Conservation (phyloP, 2,113 vertebrate genomes). For the Craseonycteris thonglongyai region DNA sequence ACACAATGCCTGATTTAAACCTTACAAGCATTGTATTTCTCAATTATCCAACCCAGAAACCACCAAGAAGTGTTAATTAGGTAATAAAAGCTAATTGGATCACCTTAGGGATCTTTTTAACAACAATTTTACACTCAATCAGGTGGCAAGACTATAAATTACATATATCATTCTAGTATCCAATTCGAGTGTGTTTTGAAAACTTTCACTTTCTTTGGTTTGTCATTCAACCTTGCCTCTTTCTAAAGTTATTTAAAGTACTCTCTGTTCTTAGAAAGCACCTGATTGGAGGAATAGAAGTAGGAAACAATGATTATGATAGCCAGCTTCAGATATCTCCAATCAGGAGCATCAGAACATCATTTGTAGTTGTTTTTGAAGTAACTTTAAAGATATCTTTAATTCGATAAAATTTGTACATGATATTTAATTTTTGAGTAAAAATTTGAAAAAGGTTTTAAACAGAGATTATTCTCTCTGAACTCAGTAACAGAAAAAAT, state of each 20-base stretch:
- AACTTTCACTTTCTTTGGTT: background rate
- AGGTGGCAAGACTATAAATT: slow-evolving; percentile 51
- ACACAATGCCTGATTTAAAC: background rate
- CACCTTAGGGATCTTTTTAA: slow-evolving; percentile 58
- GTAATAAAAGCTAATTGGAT: slow-evolving; percentile 69
- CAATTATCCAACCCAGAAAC: slow-evolving; percentile 49
- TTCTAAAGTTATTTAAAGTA: background rate
- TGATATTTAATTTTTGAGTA: background rate
- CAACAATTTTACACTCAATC: slow-evolving; percentile 64
- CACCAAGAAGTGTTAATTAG: slow-evolving; percentile 57
- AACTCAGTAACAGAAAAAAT: background rate
- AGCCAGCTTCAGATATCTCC: background rate
- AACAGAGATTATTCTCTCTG: background rate
- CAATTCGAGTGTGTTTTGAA: background rate
- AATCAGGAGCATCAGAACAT: background rate
- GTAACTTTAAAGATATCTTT: background rate
- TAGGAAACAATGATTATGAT: background rate
- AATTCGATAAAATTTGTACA: background rate
- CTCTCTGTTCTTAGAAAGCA: background rate
- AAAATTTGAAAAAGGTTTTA: background rate
- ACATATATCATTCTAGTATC: background rate
- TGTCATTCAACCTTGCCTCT: background rate
- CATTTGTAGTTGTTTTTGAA: background rate
- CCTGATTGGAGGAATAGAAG: background rate
- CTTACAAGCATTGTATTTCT: slow-evolving; percentile 47